Conservation (phyloP, 2,888 invertebrate species). For the Noctua pronuba region DNA sequence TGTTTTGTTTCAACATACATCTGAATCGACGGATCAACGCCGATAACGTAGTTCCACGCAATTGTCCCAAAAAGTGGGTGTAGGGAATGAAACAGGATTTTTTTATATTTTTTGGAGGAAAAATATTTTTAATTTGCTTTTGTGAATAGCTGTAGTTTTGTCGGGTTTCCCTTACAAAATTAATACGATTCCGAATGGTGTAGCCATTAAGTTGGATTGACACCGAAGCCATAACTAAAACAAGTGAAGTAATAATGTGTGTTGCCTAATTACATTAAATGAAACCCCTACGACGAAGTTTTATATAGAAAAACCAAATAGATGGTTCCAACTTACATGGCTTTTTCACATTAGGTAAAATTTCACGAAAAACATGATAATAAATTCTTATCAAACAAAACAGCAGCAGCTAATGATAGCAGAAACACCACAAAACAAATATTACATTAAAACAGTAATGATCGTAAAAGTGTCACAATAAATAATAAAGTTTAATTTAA, state of each 20-base stretch:
- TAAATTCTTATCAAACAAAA: constrained; percentile 43
- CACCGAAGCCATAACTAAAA: constrained; percentile 48
- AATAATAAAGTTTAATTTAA: constrained; percentile 69
- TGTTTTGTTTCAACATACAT: constrained; percentile 80
- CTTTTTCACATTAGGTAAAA: not conserved
- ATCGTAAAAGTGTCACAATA: constrained; percentile 65
- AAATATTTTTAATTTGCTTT: constrained; percentile 18
- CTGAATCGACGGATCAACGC: constrained; percentile 64
- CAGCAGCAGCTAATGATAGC: constrained; percentile 48
- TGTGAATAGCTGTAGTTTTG: not conserved
- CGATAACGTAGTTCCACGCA: constrained; percentile 60
- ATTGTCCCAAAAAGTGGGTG: constrained; percentile 59
- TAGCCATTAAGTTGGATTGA: constrained; percentile 40
- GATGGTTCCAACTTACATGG: not conserved
- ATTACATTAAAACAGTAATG: constrained; percentile 59
- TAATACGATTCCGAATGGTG: constrained; percentile 41
- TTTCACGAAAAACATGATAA: not conserved
- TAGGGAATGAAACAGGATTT: constrained; percentile 35
- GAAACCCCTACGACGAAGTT: constrained; percentile 42
- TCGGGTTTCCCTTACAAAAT: constrained; percentile 21
- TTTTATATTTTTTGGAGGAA: constrained; percentile 10
- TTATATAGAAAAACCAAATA: constrained; percentile 2
- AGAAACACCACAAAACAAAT: constrained; percentile 55
- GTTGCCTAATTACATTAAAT: constrained; percentile 48
- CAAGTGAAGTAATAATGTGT: constrained; percentile 26